Base-by-base conservation (phyloP, 2,888 invertebrate genomes). In the Lasioglossum villosulum region DNA sequence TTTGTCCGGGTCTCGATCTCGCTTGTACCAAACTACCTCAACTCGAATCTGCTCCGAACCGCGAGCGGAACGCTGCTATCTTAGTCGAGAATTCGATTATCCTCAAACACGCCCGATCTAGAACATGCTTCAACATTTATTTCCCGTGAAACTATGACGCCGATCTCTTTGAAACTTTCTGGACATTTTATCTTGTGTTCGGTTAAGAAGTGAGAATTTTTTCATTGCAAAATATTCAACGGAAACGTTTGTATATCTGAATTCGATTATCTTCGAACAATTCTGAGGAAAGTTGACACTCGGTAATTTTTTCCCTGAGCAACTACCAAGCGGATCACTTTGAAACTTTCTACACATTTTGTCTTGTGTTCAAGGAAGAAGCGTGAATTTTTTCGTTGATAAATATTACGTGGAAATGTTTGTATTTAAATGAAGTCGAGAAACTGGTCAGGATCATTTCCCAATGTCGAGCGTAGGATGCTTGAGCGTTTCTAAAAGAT, bases 1-100 rank as follows among this genome's bases (percentile, higher is more conserved):
- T 27, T 27, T 56, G 77, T 30, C 75, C 30, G n/a, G 56, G 52
- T 52, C 75, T 59, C 86, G 82, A 63, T 66, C 74, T 70, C 78
- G 73, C 48, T 75, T 75, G 78, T 78, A 30, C 66, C 39, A 23
- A 39, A 37, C 68, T n/a, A 39, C n/a, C 37, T 2, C 8, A 23
- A 23, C 59, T 16, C 30, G 63, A 63, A 30, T 27, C 16, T 2
- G 30, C 10, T 52, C 3, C 23, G 63, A 30, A 30, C 63, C 63
- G 14, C 6, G 63, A 63, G 63, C 63, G 63, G 30, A 63, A 63
- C 63, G 63, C 27, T 63, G 63, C 52, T 63, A 30, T 63, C 63
- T 27, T 14, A 30, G 30, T 27, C 16, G 14, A 63, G 30, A 63
- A 30, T 63, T 52, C 52, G 52, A 52, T 52, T 52, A 52, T 23